phyloP scores from a whole-genome alignment of 2,797 vertebrate species.

The Steatocranus sp. region DNA sequence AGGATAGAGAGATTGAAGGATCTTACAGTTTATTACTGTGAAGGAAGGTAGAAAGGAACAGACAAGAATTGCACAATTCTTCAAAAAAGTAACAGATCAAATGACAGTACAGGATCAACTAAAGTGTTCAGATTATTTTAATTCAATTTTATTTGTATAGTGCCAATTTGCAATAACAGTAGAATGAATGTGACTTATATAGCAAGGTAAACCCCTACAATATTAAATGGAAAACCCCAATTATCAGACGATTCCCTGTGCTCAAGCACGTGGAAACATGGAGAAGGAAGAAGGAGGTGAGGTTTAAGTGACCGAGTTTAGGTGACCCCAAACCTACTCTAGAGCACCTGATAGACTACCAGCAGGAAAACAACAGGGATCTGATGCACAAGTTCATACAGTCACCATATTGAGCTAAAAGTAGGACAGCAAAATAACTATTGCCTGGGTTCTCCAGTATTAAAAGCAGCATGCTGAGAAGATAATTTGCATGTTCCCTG shows the following conservation, averaged over 20 bases:
- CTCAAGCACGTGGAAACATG: not conserved
- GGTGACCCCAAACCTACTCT: not conserved
- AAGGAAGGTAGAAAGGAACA: not conserved
- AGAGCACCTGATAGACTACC: not conserved
- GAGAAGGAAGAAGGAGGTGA: not conserved
- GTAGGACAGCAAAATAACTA: not conserved
- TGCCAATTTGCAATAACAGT: not conserved
- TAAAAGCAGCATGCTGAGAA: not conserved
- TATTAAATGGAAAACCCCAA: not conserved
- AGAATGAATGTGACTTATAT: not conserved
- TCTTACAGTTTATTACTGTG: not conserved
- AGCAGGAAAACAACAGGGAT: not conserved
- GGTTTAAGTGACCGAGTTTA: not conserved
- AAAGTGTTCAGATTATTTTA: not conserved
- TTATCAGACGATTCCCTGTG: not conserved
- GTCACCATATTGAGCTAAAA: not conserved
- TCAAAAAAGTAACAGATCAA: not conserved
- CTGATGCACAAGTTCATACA: not conserved
- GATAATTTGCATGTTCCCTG: not conserved
- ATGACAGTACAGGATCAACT: not conserved
- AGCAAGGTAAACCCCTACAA: not conserved
- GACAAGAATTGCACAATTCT: conserved; percentile 2
- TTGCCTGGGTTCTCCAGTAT: not conserved
- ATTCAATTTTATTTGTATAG: not conserved
- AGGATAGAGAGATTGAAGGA: not conserved